Base-by-base conservation (phyloP, 2,888 invertebrate genomes). In the Parasteatoda lunata region DNA sequence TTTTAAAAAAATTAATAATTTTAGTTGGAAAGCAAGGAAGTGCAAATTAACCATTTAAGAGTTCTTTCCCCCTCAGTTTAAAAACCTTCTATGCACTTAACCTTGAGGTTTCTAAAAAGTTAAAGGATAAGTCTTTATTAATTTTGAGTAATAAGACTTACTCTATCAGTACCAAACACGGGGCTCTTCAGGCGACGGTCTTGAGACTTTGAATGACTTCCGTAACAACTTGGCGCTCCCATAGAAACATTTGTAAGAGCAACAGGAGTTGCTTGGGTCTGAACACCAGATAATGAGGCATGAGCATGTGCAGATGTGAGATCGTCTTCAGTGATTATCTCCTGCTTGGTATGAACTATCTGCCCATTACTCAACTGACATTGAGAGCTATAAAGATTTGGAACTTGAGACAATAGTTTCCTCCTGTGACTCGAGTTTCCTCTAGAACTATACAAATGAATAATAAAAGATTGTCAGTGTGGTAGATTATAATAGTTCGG, bases 391-490 rank as follows among this genome's bases (percentile, higher is more conserved):
- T 95, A 95, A 6, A 69, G 11, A 69, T 75, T 81, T 91, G 96
- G 96, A 73, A 96, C 96, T 93, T 97, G 96, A 79, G 97, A 97
- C 89, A 97, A 92, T 78, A 97, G 93, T 48, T 97, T 94, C 92
- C 97, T 97, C 94, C 97, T 97, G 93, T 97, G 97, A 66, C 89
- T 89, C 65, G 88, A 66, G 81, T 84, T 81, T 77, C 87, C 69
- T 83, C 84, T 77, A 77, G 80, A 90, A 91, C 88, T 91, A 91
- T 4, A 72, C 8, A 30, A 30, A 30, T 30, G 0, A 30, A 30
- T 30, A 30, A 30, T 30, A 30, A 30, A 30, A 30, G 30, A 30
- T 30, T 30, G 30, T 30, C 30, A 30, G 30, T 30, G 30, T 30
- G 30, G 2, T 1, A 30, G 30, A 30, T 30, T 30, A 30, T 30